Conservation (phyloP, 2,113 vertebrate genomes). For the Peromyscus maniculatus region DNA sequence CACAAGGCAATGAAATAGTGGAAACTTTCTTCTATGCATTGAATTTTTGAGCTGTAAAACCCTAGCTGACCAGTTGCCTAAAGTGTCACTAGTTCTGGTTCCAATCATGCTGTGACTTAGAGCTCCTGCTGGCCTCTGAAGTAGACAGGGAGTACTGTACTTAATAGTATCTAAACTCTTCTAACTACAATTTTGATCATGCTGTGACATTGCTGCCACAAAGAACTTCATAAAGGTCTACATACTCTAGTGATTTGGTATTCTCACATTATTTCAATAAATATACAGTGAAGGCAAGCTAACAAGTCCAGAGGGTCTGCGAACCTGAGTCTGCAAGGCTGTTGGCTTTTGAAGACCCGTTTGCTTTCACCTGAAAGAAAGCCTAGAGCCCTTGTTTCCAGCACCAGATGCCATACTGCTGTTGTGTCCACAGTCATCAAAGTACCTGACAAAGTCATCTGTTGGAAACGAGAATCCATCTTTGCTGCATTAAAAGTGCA, state of each 20-base stretch:
- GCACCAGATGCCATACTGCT: slow-evolving; percentile 14
- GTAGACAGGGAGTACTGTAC: not conserved
- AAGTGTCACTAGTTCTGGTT: not conserved
- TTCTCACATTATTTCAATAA: slow-evolving; percentile 57
- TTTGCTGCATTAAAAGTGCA: not conserved
- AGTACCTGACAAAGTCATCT: slow-evolving; percentile 27
- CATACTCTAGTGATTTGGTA: not conserved
- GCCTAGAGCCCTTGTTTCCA: not conserved
- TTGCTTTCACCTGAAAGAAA: slow-evolving; percentile 52
- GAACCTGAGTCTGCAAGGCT: slow-evolving; percentile 21
- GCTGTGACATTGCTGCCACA: slow-evolving; percentile 39
- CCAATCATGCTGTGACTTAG: not conserved
- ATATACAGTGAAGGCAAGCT: slow-evolving; percentile 43
- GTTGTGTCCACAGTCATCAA: not conserved
- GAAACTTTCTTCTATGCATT: slow-evolving; percentile 30
- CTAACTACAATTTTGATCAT: not conserved
- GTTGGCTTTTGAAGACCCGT: slow-evolving; percentile 47
- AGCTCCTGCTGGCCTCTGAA: not conserved
- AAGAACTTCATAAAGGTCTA: slow-evolving; percentile 53
- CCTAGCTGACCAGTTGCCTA: not conserved
- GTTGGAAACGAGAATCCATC: slow-evolving; percentile 42
- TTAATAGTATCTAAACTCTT: not conserved
- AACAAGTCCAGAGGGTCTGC: slow-evolving; percentile 53
- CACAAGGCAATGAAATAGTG: not conserved
- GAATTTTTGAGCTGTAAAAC: slow-evolving; percentile 23